Evolutionary conservation across 2,888 invertebrate species (phyloP), one percentile per base, ranked within the genome.

Genomic region (Meloe dianella): DNA sequence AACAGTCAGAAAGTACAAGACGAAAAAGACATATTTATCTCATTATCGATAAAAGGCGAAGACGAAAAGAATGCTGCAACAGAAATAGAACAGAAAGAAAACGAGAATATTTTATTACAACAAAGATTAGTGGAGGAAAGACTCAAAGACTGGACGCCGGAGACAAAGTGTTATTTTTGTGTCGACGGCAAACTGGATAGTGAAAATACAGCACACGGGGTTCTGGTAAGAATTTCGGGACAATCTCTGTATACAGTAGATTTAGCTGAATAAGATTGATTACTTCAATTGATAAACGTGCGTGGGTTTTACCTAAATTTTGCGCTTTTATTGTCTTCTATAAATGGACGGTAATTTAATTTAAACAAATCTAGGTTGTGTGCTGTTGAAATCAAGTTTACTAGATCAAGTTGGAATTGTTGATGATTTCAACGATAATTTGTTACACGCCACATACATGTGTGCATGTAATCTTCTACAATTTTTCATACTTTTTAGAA

Each of bases 81-180:
- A 41, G 71, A 67, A 24, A 79, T 79, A 35, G 66, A 69, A 63
- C 75, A 73, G 74, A 74, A 75, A 72, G 74, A 62, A 66, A 72
- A 63, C 69, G 77, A 73, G 65, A 72, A 71, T 61, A 58, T 17
- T 51, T 22, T 22, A 4, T 78, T 77, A 63, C 75, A 77, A 61
- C 61, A 72, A 69, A 70, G 58, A 64, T 24, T 51, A 64, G 66
- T 74, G 69, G 79, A 79, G 71, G 80, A 81, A 81, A 85, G 79
- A 74, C 73, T 80, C 67, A 80, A 78, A 81, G 93, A 93, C 84
- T 94, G 93, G 93, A 91, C 90, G 84, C 93, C 93, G 77, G 88
- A 91, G 83, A 82, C 79, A 77, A 92, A 93, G 87, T 94, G 93
- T 85, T 90, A 92, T 87, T 93, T 93, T 85, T 94, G 93, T 85